Evolutionary conservation across 2,888 invertebrate genomes (phyloP).

Genomic region (Apodemia duryi): DNA sequence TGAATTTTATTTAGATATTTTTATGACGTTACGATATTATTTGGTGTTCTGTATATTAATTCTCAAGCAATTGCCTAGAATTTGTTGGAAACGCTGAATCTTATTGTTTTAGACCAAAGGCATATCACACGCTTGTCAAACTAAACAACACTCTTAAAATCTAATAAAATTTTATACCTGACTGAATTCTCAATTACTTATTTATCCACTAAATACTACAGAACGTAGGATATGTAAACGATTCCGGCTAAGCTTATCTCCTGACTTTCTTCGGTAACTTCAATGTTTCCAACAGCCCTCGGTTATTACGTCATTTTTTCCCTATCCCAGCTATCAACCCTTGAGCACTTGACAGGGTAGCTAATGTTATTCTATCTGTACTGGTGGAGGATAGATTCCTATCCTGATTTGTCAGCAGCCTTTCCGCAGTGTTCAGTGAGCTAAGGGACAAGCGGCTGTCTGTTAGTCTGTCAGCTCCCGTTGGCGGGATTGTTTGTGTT

Average conservation of each 20-base stretch:
- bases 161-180: too few relatives aligned
- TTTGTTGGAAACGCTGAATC: too few relatives aligned
- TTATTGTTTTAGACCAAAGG: too few relatives aligned
- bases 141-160: too few relatives aligned
- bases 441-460: slow-evolving; percentile 51
- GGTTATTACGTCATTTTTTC: slow-evolving; percentile 74
- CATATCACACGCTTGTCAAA: too few relatives aligned
- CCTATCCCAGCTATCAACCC: slow-evolving; percentile 58
- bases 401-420: slow-evolving; percentile 45
- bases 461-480: slow-evolving; percentile 32
- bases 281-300: slow-evolving; percentile 42
- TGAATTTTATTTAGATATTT: too few relatives aligned
- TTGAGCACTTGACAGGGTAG: slow-evolving; percentile 60
- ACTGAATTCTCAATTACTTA: too few relatives aligned
- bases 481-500: slow-evolving; percentile 47
- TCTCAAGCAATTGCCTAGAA: too few relatives aligned
- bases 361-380: slow-evolving; percentile 57
- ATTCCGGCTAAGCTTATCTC: slow-evolving; percentile 38
- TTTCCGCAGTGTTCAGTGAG: slow-evolving; percentile 50
- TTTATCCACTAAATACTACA: neutral
- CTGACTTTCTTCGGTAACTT: slow-evolving; percentile 57
- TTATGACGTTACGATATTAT: too few relatives aligned
- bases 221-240: neutral
- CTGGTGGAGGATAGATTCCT: slow-evolving; percentile 38
- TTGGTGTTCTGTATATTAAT: too few relatives aligned